A percentile compares a stretch with the other conserved stretches of the same genome.
Evolutionary conservation across 1,140 invertebrate species (phyloP).

Genomic region (Cotesia chilonis): DNA sequence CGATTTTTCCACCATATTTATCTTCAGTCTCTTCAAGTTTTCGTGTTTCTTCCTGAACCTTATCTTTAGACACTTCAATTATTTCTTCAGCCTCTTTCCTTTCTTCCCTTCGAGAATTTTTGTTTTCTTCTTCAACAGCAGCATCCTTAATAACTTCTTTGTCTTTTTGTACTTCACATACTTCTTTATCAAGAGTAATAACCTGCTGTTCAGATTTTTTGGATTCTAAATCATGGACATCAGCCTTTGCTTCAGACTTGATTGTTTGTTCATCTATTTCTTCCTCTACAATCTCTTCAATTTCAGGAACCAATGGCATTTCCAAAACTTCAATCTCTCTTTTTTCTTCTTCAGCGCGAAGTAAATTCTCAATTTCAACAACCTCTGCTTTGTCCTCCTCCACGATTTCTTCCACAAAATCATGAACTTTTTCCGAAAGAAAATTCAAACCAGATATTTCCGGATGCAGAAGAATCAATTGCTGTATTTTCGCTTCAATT

Average conservation of each 20-base stretch:
- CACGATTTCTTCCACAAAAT: not conserved
- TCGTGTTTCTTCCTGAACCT: too few species aligned
- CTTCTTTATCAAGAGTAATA: not conserved
- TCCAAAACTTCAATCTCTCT: slow-evolving; percentile 31
- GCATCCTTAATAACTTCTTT: too few species aligned
- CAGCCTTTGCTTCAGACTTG: not conserved
- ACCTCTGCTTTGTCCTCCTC: not conserved
- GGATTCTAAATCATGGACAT: not conserved
- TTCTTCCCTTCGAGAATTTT: not conserved
- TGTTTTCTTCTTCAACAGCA: not conserved
- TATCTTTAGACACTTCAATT: not conserved
- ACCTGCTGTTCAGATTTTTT: not conserved
- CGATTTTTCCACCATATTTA: too few species aligned
- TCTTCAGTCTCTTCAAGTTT: too few species aligned
- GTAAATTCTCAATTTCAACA: not conserved
- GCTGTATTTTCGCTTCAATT: not conserved
- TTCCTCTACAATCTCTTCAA: not conserved
- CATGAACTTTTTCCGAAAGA: not conserved
- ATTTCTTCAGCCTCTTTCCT: slow-evolving; percentile 21
- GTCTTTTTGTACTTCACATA: not conserved
- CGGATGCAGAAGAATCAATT: not conserved
- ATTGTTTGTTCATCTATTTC: not conserved
- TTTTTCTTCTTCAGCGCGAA: not conserved
- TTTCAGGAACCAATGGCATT: slow-evolving; percentile 37
- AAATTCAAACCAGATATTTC: not conserved